Percentiles rank a stretch among this genome's conserved stretches.
These are phyloP conservation scores for Scartelaos histophorus DNA, from an alignment of 2,113 vertebrate genomes.

Conservation along the genomic window DNA sequence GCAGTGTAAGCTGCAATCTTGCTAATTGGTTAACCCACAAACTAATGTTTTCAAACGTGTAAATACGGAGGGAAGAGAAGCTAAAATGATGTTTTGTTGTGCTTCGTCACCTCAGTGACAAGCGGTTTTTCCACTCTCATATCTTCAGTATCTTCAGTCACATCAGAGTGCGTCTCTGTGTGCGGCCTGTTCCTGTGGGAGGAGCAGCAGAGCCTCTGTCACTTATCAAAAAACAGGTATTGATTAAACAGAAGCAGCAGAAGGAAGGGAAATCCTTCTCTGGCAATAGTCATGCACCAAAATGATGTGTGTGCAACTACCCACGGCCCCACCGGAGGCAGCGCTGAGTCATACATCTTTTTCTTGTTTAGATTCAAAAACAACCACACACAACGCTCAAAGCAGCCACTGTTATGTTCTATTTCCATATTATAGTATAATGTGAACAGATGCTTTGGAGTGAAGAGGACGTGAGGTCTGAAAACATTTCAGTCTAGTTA, in stretches of 20 bases:
- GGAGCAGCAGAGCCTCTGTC: conserved; percentile 24
- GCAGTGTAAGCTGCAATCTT: background rate
- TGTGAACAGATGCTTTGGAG: background rate
- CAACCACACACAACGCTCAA: conserved; percentile 16
- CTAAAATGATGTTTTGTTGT: background rate
- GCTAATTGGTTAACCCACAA: background rate
- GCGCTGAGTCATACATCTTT: conserved; percentile 53
- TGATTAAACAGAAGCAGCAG: conserved; percentile 24
- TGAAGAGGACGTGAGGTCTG: background rate
- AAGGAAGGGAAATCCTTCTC: conserved; percentile 19
- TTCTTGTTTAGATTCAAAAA: conserved; percentile 15
- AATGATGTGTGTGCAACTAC: conserved; percentile 16
- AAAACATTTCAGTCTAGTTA: too few relatives aligned
- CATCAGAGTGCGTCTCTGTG: conserved; percentile 18
- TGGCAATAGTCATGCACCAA: conserved; percentile 15
- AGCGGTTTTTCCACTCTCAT: background rate
- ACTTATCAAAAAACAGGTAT: conserved; percentile 24
- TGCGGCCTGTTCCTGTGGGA: conserved; percentile 16
- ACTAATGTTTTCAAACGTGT: background rate
- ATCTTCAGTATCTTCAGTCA: conserved; percentile 15
- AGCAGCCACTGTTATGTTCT: conserved; percentile 5
- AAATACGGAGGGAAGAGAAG: background rate
- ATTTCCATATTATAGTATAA: background rate
- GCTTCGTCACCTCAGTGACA: background rate
- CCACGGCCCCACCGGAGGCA: conserved; percentile 20